These are phyloP conservation scores for Bufotes viridis DNA, from an alignment of 2,797 vertebrate species.

Conservation along the genomic window DNA sequence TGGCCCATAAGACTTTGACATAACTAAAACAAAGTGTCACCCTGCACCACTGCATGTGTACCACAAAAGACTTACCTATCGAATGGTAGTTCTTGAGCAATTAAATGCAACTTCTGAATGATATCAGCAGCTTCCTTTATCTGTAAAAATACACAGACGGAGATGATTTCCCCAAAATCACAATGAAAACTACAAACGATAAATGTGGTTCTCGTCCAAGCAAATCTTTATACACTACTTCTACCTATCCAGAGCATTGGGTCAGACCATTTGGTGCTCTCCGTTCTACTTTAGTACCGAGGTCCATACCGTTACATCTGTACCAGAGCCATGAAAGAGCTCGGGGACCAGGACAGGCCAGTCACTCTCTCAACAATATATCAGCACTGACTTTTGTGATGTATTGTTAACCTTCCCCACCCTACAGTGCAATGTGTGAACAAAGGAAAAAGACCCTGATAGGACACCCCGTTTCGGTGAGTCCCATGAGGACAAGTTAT, in stretches of 20 bases:
- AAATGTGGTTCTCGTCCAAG: background rate
- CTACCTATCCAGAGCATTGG: background rate
- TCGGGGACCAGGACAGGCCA: background rate
- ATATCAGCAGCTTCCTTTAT: conserved; percentile 99
- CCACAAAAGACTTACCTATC: conserved; percentile 84
- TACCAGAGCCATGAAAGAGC: background rate
- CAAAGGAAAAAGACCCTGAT: no score
- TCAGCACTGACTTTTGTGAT: background rate
- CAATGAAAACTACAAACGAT: background rate
- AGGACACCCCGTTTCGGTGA: no score
- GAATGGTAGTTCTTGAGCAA: conserved; percentile 98
- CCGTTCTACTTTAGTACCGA: background rate
- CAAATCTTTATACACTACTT: background rate
- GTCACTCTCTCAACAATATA: background rate
- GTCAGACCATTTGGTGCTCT: background rate
- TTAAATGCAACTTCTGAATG: conserved; percentile 99
- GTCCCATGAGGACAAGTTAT: no score
- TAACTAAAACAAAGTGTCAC: conserved; percentile 8
- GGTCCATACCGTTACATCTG: background rate
- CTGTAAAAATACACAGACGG: conserved; percentile 73
- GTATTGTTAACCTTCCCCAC: background rate
- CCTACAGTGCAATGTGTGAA: no score
- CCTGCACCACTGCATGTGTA: no score
- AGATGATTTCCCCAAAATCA: background rate
- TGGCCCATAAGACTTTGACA: no score